A percentile compares a stretch with the other conserved stretches of the same genome.
These are phyloP conservation scores for Trichoplusia ni DNA, from an alignment of 1,140 invertebrate genomes.

Conservation along the genomic window DNA sequence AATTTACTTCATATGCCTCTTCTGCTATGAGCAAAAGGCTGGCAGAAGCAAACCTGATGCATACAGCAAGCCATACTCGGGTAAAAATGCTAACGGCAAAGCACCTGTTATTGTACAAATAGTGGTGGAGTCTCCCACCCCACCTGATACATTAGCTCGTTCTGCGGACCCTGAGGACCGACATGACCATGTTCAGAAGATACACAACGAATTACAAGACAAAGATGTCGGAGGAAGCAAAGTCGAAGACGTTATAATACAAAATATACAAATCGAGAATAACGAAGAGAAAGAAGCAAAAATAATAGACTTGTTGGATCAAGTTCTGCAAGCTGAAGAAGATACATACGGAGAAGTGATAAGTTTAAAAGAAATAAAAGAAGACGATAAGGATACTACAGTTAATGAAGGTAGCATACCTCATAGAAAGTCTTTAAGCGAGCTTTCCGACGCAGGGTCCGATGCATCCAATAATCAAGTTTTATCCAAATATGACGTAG, in stretches of 20 bases:
- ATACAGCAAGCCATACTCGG: slow-evolving; percentile 39
- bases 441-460: slow-evolving; percentile 73
- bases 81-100: slow-evolving; percentile 63
- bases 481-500: slow-evolving; percentile 78
- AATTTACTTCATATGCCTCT: slow-evolving; percentile 63
- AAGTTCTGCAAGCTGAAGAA: slow-evolving; percentile 75
- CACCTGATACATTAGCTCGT: slow-evolving; percentile 57
- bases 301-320: slow-evolving; percentile 74
- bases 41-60: slow-evolving; percentile 35
- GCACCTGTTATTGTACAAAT: slow-evolving; percentile 57
- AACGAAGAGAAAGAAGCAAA: slow-evolving; percentile 75
- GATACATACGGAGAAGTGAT: slow-evolving; percentile 66
- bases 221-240: neutral
- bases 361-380: slow-evolving; percentile 56
- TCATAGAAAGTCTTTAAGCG: slow-evolving; percentile 69
- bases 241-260: slow-evolving; percentile 60
- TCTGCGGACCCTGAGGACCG: slow-evolving; percentile 50
- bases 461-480: slow-evolving; percentile 74
- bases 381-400: slow-evolving; percentile 37
- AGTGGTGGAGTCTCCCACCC: slow-evolving; percentile 66
- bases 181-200: slow-evolving; percentile 21
- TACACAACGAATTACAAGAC: slow-evolving; percentile 35
- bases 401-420: slow-evolving; percentile 34
- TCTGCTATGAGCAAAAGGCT: slow-evolving; percentile 52
- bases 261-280: slow-evolving; percentile 64